A percentile compares a stretch with the other conserved stretches of the same genome.
Conservation (phyloP, 2,888 invertebrate species). For the Nephrocerus scutellatus region DNA sequence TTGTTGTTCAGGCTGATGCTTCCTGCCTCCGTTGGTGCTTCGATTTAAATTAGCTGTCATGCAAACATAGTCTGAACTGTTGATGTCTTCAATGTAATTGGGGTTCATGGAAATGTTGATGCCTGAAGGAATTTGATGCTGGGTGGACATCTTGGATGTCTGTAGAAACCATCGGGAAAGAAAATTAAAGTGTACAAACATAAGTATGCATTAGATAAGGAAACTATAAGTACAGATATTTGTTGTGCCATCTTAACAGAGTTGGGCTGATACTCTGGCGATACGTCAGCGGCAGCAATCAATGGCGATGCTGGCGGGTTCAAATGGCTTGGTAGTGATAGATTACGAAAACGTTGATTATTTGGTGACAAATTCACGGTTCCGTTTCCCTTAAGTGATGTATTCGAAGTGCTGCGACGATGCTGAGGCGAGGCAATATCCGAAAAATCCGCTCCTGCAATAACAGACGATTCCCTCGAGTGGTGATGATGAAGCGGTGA, state of each 20-base stretch:
- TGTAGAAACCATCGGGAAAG: conserved; percentile 4
- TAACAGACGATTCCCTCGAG: conserved; percentile 18
- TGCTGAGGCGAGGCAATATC: conserved; percentile 37
- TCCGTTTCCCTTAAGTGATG: conserved; percentile 28
- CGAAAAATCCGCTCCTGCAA: conserved; percentile 2
- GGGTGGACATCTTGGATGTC: conserved; percentile 10
- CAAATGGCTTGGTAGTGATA: conserved; percentile 42
- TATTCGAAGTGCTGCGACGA: conserved; percentile 41
- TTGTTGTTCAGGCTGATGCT: no score
- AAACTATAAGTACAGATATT: background rate
- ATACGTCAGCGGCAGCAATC: no score
- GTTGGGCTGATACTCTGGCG: conserved; percentile 39
- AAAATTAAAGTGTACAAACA: background rate
- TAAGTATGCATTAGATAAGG: background rate
- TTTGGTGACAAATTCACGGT: conserved; percentile 26
- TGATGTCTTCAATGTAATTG: conserved; percentile 60
- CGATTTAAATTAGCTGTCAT: conserved; percentile 66
- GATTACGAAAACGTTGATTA: conserved; percentile 42
- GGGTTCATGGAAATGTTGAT: conserved; percentile 46
- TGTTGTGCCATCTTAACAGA: conserved; percentile 30
- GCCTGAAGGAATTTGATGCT: conserved; percentile 25
- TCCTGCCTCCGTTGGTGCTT: conserved; percentile 21
- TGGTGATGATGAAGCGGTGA: conserved; percentile 17
- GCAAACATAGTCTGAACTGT: conserved; percentile 74
- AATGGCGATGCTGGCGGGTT: conserved; percentile 26